phyloP scores from a whole-genome alignment of 2,888 invertebrate genomes.

The Ischnus inquisitorius region DNA sequence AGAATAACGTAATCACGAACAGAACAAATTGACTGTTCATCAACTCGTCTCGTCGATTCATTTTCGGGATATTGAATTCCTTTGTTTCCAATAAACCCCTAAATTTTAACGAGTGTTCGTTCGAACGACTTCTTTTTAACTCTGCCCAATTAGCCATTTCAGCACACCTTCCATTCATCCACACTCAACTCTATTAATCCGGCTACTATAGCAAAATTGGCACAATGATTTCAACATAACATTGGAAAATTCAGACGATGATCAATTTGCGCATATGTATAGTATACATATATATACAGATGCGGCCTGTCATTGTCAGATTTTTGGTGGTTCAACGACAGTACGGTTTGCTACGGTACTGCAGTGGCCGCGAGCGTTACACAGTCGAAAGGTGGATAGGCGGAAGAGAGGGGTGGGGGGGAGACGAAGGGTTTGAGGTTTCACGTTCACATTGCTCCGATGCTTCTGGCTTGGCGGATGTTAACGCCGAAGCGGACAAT shows the following conservation, averaged over 20 bases:
- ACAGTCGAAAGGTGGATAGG: constrained; percentile 13
- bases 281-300: background rate
- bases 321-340: constrained; percentile 68
- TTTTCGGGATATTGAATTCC: background rate
- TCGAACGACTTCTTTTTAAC: constrained; percentile 4
- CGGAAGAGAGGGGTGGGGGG: background rate
- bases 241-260: background rate
- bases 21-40: background rate
- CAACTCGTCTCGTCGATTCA: background rate
- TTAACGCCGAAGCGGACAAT: constrained; percentile 70
- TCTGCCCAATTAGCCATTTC: constrained; percentile 6
- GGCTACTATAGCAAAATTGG: background rate
- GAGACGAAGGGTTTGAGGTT: constrained; percentile 5
- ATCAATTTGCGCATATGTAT: background rate
- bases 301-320: constrained; percentile 68
- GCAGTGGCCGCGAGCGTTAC: constrained; percentile 31
- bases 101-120: constrained; percentile 18
- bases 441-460: constrained; percentile 52
- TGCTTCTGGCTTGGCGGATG: constrained; percentile 45
- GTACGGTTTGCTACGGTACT: background rate
- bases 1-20: background rate
- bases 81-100: background rate
- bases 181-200: background rate
- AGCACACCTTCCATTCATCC: constrained; percentile 16
- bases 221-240: background rate